Evolutionary conservation across 2,888 invertebrate species (phyloP).

Genomic region (Amiota mariae): DNA sequence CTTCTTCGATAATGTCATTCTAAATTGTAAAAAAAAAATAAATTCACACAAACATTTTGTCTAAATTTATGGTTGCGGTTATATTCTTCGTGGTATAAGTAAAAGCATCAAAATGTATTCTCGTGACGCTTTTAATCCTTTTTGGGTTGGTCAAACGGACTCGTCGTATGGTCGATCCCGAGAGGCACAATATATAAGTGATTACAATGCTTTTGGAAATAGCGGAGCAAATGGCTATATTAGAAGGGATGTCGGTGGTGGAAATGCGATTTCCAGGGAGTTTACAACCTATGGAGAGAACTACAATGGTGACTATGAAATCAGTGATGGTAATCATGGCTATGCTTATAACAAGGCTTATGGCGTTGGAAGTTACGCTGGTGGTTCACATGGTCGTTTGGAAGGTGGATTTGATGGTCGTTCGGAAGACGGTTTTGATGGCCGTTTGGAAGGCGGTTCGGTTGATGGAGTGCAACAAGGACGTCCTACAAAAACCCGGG

Average conservation of each 20-base stretch:
- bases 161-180: not conserved
- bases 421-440: too few relatives aligned
- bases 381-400: not conserved
- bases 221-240: not conserved
- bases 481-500: too few relatives aligned
- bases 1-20: not conserved
- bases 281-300: too few relatives aligned
- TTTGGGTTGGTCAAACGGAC: not conserved
- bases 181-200: too few relatives aligned
- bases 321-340: too few relatives aligned
- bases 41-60: not conserved
- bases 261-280: too few relatives aligned
- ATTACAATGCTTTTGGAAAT: not conserved
- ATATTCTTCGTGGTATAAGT: too few relatives aligned
- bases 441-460: too few relatives aligned
- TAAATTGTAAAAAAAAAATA: not conserved
- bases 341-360: too few relatives aligned
- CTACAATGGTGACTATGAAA: too few relatives aligned
- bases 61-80: not conserved
- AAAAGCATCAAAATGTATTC: conserved; percentile 9
- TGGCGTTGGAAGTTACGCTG: not conserved
- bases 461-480: too few relatives aligned
- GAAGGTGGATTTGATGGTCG: not conserved
- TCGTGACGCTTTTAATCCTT: conserved; percentile 5
- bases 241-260: not conserved